phyloP scores from a whole-genome alignment of 2,113 vertebrate genomes.

The Embiotoca jacksoni region DNA sequence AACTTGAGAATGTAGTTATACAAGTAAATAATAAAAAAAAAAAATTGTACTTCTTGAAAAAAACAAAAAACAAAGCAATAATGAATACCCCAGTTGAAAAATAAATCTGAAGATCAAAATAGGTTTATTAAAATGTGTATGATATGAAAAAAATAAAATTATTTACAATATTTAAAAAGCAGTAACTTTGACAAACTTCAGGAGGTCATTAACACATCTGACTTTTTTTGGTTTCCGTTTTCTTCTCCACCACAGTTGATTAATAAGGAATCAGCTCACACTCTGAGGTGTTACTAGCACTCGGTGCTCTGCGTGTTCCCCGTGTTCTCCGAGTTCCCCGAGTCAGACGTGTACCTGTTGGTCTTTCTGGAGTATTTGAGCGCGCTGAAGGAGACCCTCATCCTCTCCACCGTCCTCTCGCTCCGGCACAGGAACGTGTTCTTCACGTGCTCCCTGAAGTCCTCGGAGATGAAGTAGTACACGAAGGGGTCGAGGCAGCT shows the following conservation, averaged over 20 bases:
- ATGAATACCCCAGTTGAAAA: too few relatives aligned
- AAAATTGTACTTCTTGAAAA: too few relatives aligned
- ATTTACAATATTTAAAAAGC: too few relatives aligned
- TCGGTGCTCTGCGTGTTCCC: constrained; percentile 82
- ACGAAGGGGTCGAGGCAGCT: constrained; percentile 96
- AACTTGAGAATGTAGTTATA: too few relatives aligned
- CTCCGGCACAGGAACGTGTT: constrained; percentile 91
- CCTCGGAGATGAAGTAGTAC: constrained; percentile 95
- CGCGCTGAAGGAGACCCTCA: constrained; percentile 89
- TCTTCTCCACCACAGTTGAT: not conserved
- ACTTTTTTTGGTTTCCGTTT: too few relatives aligned
- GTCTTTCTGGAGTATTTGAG: constrained; percentile 86
- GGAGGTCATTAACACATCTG: too few relatives aligned
- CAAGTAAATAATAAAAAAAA: too few relatives aligned
- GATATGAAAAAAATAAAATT: too few relatives aligned
- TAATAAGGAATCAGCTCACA: not conserved
- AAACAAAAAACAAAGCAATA: too few relatives aligned
- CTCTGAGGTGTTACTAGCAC: constrained; percentile 62
- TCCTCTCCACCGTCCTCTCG: constrained; percentile 85
- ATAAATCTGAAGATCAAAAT: too few relatives aligned
- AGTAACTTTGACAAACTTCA: too few relatives aligned
- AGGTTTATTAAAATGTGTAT: too few relatives aligned
- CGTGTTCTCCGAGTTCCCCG: constrained; percentile 81
- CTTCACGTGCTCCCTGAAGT: constrained; percentile 92
- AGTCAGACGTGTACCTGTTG: constrained; percentile 83